phyloP scores from a whole-genome alignment of 1,140 invertebrate species.

The Papilio polytes region DNA sequence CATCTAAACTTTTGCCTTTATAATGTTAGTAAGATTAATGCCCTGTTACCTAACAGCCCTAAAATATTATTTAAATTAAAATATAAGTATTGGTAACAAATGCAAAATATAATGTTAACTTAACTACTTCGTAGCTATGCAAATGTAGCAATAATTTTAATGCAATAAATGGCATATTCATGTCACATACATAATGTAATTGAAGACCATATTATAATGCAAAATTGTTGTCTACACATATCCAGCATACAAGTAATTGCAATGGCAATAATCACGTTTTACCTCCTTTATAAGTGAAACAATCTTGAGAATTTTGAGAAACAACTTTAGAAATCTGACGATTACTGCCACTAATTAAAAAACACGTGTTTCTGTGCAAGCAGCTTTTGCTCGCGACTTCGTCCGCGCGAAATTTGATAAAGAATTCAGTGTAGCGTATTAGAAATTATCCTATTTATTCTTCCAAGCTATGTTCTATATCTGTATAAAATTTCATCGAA shows the following conservation, averaged over 20 bases:
- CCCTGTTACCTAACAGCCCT: too few species aligned
- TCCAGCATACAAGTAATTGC: background rate
- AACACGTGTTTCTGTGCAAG: too few species aligned
- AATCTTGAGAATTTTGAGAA: background rate
- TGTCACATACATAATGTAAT: background rate
- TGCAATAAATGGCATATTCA: background rate
- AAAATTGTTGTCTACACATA: constrained; percentile 2
- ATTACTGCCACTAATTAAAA: background rate
- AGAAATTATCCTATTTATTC: too few species aligned
- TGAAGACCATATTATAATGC: background rate
- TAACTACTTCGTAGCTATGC: background rate
- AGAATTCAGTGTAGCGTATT: too few species aligned
- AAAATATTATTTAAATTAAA: too few species aligned
- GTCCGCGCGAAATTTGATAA: too few species aligned
- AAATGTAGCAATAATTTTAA: background rate
- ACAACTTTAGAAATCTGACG: background rate
- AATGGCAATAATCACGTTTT: background rate
- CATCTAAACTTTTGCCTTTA: too few species aligned
- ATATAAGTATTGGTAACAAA: background rate
- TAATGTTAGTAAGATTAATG: too few species aligned
- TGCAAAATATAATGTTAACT: background rate
- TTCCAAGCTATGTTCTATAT: too few species aligned
- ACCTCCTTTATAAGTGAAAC: background rate
- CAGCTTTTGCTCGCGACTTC: too few species aligned
- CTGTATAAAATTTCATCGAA: too few species aligned